Evolutionary conservation across 2,888 invertebrate species (phyloP), one percentile per base, ranked within the genome.

Genomic region (Ceratothoa steindachneri): DNA sequence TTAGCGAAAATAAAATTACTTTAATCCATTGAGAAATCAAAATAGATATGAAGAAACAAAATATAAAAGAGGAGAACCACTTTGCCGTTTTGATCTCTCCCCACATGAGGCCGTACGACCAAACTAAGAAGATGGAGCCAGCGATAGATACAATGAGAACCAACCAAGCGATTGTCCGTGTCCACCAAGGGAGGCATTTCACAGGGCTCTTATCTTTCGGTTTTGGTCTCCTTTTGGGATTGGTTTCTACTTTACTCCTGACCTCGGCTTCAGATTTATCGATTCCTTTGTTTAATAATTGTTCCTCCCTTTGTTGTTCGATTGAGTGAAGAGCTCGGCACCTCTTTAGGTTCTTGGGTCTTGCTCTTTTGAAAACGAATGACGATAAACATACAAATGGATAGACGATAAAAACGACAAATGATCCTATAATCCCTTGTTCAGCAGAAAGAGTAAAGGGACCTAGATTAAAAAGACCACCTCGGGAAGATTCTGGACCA

Each of bases 11-110:
- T 4, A 81, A 71, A 66, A 82, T 80, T 69, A 85, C 85, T 83
- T 86, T 85, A 53, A 86, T 82, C 15, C 86, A 86, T 75, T 86
- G 86, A n/a, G 85, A 85, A 12, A 86, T 75, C 76, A 86, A 83
- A 30, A 86, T 82, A 0, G 85, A 85, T 27, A 84, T 83, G 74
- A 86, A 83, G 81, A 86, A 85, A 4, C 86, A 85, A 1, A 85
- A 81, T 69, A 86, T 72, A 82, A 86, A 83, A 1, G 86, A 85
- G 2, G 86, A 83, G 22, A 87, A 83, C 86, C 86, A 86, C 80
- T 86, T 85, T 71, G 83, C 82, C 41, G 84, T 83, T 77, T 85
- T 86, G 4, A 82, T 82, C 72, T 86, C 85, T 24, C 85, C 85
- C 81, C 86, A 86, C 80, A 81, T 82, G 67, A 87, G 83, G 3